Evolutionary conservation across 2,888 invertebrate genomes (phyloP), one percentile per base, ranked within the genome.

Genomic region (Leptarthrus brevirostris): DNA sequence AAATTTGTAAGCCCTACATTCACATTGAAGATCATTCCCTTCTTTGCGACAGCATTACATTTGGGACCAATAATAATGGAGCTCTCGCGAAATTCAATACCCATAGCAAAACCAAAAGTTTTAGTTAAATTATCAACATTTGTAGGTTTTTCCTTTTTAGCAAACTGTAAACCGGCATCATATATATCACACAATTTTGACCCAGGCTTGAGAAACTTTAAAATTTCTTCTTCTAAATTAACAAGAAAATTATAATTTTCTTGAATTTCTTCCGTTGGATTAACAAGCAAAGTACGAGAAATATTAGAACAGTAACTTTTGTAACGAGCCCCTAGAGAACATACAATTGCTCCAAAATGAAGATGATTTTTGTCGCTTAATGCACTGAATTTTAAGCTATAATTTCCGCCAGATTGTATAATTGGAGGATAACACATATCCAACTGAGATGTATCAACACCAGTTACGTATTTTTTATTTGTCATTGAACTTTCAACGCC

Each of bases 391-490:
- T 99, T 99, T 54, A 99, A 88, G 81, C 92, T 94, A 86, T 98
- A 99, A 82, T 93, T 92, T n/a, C 98, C 98, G 6, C 99, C 99
- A 36, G 98, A 98, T 84, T 99, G 99, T 80, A 99, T 96, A 74
- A 99, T 99, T 0, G 99, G 95, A 0, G 98, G 97, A 83, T 98
- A 99, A 82, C 98, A 99, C 91, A 97, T 95, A 81, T 99, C 98
- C 2, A 98, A 89, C 83, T 96, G 93, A 24, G 90, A 90, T 2
- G 92, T 90, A 85, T 97, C 97, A 0, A 96, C 92, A 1, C 94
- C 94, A 8, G 93, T 90, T 1, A 98, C 95, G 85, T 96, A 97
- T 86, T 98, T 98, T 82, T 97, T 97, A 83, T 97, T 96, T n/a
- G 91, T 90, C 80, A 97, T 90, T 0, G 97, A 97, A 12, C 92